These are phyloP conservation scores for Ivindomyrus marchei DNA, from an alignment of 2,113 vertebrate species.

Conservation along the genomic window DNA sequence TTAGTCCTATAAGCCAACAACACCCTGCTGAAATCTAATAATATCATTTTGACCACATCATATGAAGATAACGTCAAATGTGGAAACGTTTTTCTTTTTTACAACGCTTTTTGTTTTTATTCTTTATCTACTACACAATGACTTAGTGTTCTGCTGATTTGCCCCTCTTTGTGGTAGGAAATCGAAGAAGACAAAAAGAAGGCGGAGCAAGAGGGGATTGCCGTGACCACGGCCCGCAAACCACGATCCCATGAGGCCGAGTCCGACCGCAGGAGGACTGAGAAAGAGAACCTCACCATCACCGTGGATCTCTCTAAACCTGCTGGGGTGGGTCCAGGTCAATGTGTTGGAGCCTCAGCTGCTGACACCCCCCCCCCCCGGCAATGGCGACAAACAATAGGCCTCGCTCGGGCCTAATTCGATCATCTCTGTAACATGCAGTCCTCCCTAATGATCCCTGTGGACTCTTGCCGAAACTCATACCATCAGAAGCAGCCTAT, in stretches of 20 bases:
- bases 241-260: conserved; percentile 54
- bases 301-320: conserved; percentile 58
- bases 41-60: neutral
- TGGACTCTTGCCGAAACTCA: neutral
- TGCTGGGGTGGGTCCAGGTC: conserved; percentile 41
- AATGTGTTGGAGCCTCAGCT: neutral
- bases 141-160: neutral
- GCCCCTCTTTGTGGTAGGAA: conserved; percentile 59
- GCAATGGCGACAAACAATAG: neutral
- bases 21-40: neutral
- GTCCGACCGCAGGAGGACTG: conserved; percentile 47
- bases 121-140: neutral
- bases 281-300: conserved; percentile 67
- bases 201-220: conserved; percentile 79
- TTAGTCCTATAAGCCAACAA: neutral
- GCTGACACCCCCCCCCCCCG: neutral
- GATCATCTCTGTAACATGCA: neutral
- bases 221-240: conserved; percentile 68
- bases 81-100: neutral
- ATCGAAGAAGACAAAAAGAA: conserved; percentile 84
- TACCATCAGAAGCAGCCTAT: neutral
- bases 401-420: neutral
- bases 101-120: neutral
- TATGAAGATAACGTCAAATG: neutral
- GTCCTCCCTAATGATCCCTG: neutral